Conservation (phyloP, 2,113 vertebrate species). For the Oryzias woworae region DNA sequence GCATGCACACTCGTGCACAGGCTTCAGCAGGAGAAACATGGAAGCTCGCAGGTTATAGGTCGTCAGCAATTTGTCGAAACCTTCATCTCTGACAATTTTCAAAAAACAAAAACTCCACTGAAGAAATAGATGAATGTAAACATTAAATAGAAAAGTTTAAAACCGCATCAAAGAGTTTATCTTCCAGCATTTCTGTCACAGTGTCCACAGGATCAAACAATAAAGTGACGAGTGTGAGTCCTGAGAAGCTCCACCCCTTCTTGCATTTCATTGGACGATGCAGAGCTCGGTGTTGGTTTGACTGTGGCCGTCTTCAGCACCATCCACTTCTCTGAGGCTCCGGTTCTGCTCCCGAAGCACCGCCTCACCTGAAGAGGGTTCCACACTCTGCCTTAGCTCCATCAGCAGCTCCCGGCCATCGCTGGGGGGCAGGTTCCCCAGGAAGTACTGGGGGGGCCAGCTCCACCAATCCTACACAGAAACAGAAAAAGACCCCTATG, state of each 20-base stretch:
- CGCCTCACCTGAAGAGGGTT: background rate
- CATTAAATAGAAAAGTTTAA: too few relatives aligned
- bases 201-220: slow-evolving; percentile 2
- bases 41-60: too few relatives aligned
- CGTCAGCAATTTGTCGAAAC: too few relatives aligned
- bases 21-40: too few relatives aligned
- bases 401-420: slow-evolving; percentile 90
- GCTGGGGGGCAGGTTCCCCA: slow-evolving; percentile 89
- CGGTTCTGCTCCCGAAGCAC: background rate
- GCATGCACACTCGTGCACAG: too few relatives aligned
- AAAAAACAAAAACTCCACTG: too few relatives aligned
- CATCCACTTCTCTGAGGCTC: slow-evolving; percentile 9
- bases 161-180: too few relatives aligned
- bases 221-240: slow-evolving; percentile 35
- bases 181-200: too few relatives aligned
- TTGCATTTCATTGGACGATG: slow-evolving; percentile 53
- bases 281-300: slow-evolving; percentile 63
- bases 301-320: slow-evolving; percentile 17
- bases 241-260: slow-evolving; percentile 14
- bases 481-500: background rate
- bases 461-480: slow-evolving; percentile 84
- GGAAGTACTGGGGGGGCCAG: slow-evolving; percentile 91
- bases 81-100: too few relatives aligned
- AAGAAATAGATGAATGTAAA: too few relatives aligned
- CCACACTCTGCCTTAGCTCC: slow-evolving; percentile 82